Conservation (phyloP, 2,888 invertebrate species). For the Cataglyphis albicans region DNA sequence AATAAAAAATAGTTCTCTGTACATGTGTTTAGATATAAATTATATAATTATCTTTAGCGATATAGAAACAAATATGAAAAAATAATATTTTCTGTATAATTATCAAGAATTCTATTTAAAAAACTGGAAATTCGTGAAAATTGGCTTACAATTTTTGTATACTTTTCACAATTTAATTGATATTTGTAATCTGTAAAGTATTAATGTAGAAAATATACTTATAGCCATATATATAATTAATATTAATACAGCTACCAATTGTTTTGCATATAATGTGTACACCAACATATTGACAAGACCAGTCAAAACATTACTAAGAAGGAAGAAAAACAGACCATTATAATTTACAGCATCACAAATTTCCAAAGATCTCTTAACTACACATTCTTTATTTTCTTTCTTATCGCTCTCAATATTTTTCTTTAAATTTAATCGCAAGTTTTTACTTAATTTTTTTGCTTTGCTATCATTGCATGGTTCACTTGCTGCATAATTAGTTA, state of each 20-base stretch:
- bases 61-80: background rate
- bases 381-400: conserved; percentile 43
- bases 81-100: background rate
- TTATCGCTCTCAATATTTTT: conserved; percentile 43
- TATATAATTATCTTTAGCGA: background rate
- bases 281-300: conserved; percentile 92
- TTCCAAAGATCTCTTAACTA: conserved; percentile 85
- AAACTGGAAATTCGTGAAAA: conserved; percentile 9
- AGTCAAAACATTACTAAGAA: conserved; percentile 94
- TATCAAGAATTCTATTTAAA: background rate
- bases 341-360: conserved; percentile 91
- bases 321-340: conserved; percentile 94
- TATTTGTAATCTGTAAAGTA: conserved; percentile 77
- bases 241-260: conserved; percentile 75
- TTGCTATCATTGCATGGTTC: conserved; percentile 35
- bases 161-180: conserved; percentile 77
- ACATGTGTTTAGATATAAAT: conserved; percentile 16
- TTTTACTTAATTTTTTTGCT: conserved; percentile 10
- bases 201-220: conserved; percentile 73
- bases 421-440: conserved; percentile 34
- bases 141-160: background rate
- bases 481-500: conserved; percentile 69
- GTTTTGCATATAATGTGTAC: conserved; percentile 88
- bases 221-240: conserved; percentile 79
- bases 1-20: background rate